Conservation (phyloP, 2,113 vertebrate genomes). For the Junco hyemalis region DNA sequence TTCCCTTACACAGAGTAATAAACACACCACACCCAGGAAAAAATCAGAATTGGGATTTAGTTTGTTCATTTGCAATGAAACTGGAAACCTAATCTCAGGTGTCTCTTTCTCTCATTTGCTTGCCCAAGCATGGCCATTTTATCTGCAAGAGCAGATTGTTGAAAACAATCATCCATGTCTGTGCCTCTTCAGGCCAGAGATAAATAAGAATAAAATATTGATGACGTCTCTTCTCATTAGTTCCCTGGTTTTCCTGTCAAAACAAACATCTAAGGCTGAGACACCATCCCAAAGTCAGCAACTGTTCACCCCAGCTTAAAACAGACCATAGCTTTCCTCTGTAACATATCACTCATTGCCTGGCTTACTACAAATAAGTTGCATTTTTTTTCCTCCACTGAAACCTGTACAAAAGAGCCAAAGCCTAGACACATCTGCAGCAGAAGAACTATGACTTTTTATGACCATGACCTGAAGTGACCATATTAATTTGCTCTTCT, state of each 20-base stretch:
- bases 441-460: not conserved
- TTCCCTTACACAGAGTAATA: not conserved
- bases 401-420: conserved; percentile 17
- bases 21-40: not conserved
- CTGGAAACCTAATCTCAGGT: not conserved
- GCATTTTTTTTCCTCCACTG: not conserved
- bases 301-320: not conserved
- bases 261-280: not conserved
- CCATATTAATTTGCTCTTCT: not conserved
- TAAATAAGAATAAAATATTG: not conserved
- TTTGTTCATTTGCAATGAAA: not conserved
- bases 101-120: not conserved
- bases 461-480: conserved; percentile 27
- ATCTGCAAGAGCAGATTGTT: not conserved
- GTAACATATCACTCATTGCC: not conserved
- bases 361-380: not conserved
- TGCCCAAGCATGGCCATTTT: not conserved
- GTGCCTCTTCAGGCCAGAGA: not conserved
- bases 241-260: not conserved
- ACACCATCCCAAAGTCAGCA: not conserved
- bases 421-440: not conserved
- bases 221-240: not conserved
- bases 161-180: not conserved
- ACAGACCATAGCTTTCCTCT: not conserved
- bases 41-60: not conserved